phyloP scores from a whole-genome alignment of 2,113 vertebrate genomes.

The Takifugu flavidus region DNA sequence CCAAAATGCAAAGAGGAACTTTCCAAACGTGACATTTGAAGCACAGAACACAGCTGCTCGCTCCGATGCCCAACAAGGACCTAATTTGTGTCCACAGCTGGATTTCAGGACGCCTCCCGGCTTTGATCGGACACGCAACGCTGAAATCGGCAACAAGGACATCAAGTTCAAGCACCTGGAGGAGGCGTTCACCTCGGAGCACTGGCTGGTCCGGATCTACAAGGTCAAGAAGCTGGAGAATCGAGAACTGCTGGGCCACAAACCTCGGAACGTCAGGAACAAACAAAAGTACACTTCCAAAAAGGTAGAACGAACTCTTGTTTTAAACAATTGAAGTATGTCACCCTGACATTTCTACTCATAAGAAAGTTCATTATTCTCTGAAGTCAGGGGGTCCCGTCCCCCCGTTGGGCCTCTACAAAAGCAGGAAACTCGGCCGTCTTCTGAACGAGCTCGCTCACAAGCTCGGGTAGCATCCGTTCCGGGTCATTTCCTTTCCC shows the following conservation, averaged over 20 bases:
- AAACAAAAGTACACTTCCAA: slow-evolving; percentile 97
- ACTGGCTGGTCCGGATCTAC: slow-evolving; percentile 98
- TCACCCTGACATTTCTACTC: too few relatives aligned
- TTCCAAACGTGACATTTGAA: too few relatives aligned
- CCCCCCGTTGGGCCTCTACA: too few relatives aligned
- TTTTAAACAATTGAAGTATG: not conserved
- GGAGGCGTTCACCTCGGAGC: slow-evolving; percentile 96
- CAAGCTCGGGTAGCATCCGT: too few relatives aligned
- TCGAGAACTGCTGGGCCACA: slow-evolving; percentile 87
- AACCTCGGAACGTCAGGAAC: slow-evolving; percentile 84
- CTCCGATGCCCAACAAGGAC: not conserved
- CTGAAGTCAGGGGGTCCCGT: too few relatives aligned
- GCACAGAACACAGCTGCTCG: too few relatives aligned
- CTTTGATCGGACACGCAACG: slow-evolving; percentile 95
- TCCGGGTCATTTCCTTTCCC: too few relatives aligned
- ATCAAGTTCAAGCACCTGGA: slow-evolving; percentile 95
- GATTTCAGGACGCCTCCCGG: slow-evolving; percentile 96
- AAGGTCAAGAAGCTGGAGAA: slow-evolving; percentile 95
- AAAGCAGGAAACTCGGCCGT: too few relatives aligned
- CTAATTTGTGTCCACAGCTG: slow-evolving; percentile 70
- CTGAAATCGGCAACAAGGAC: slow-evolving; percentile 98
- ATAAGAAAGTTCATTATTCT: too few relatives aligned
- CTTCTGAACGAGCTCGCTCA: too few relatives aligned
- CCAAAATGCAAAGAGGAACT: too few relatives aligned
- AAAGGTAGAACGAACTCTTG: slow-evolving; percentile 76